Evolutionary conservation across 2,113 vertebrate genomes (phyloP).

Genomic region (Catharus bicknelli): DNA sequence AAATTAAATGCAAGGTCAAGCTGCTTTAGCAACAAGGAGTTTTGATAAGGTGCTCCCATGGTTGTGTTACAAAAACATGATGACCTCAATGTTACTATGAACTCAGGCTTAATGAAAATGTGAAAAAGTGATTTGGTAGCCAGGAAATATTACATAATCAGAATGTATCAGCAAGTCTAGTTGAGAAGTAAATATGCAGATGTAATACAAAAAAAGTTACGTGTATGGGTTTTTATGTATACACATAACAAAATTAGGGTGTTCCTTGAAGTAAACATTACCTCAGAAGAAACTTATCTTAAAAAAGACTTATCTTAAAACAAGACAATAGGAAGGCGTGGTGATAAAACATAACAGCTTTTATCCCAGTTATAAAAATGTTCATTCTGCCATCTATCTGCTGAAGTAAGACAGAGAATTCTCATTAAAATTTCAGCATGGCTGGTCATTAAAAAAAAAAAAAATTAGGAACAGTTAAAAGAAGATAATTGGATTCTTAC

Average conservation of each 20-base stretch:
- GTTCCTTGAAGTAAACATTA: not conserved
- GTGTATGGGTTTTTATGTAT: not conserved
- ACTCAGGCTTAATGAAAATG: not conserved
- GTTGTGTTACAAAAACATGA: not conserved
- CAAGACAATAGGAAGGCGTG: not conserved
- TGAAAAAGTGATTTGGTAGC: not conserved
- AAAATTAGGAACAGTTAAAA: not conserved
- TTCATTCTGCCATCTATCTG: not conserved
- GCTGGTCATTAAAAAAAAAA: not conserved
- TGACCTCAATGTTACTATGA: not conserved
- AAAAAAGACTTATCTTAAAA: not conserved
- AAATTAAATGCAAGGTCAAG: conserved; percentile 10
- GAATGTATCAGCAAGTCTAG: not conserved
- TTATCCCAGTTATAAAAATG: conserved; percentile 8
- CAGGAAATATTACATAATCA: not conserved
- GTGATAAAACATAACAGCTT: not conserved
- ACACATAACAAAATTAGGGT: not conserved
- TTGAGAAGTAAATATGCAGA: not conserved
- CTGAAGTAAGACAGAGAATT: not conserved
- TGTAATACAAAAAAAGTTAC: not conserved
- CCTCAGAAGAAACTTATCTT: not conserved
- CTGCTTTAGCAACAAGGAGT: not conserved
- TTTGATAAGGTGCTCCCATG: not conserved
- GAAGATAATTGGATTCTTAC: not conserved
- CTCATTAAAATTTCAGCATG: not conserved